phyloP scores from a whole-genome alignment of 2,797 vertebrate genomes.

The Synaphobranchus kaupii region DNA sequence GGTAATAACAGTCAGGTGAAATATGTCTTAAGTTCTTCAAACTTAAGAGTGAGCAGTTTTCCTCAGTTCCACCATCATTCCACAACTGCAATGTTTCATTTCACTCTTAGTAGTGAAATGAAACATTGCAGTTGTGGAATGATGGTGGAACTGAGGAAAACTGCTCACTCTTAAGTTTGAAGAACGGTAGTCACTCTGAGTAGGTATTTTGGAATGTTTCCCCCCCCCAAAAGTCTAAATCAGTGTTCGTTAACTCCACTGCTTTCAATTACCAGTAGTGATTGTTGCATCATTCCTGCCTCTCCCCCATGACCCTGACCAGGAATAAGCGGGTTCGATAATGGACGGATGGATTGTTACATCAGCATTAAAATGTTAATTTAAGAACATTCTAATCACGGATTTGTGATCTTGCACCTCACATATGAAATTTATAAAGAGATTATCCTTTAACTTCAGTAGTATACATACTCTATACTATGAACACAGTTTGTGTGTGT shows the following conservation, averaged over 20 bases:
- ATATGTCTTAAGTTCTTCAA: not conserved
- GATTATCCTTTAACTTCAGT: not conserved
- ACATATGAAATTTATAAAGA: not conserved
- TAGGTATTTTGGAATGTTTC: too few relatives aligned
- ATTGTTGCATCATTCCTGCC: too few relatives aligned
- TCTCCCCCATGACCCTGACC: too few relatives aligned
- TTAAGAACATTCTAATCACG: too few relatives aligned
- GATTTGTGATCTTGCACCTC: too few relatives aligned
- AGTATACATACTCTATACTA: not conserved
- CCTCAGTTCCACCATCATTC: not conserved
- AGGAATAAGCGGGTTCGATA: too few relatives aligned
- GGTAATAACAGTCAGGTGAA: not conserved
- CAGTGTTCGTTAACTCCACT: too few relatives aligned
- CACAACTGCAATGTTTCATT: not conserved
- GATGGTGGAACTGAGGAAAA: not conserved
- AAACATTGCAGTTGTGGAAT: not conserved
- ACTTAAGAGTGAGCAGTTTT: not conserved
- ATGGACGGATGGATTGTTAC: too few relatives aligned
- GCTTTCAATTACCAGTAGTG: too few relatives aligned
- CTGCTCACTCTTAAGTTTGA: not conserved
- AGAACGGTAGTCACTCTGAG: too few relatives aligned
- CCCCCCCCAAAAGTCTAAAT: too few relatives aligned
- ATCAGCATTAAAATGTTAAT: too few relatives aligned
- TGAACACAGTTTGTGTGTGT: not conserved
- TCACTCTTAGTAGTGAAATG: not conserved